Conservation (phyloP, 2,888 invertebrate species). For the Nowickia ferox region DNA sequence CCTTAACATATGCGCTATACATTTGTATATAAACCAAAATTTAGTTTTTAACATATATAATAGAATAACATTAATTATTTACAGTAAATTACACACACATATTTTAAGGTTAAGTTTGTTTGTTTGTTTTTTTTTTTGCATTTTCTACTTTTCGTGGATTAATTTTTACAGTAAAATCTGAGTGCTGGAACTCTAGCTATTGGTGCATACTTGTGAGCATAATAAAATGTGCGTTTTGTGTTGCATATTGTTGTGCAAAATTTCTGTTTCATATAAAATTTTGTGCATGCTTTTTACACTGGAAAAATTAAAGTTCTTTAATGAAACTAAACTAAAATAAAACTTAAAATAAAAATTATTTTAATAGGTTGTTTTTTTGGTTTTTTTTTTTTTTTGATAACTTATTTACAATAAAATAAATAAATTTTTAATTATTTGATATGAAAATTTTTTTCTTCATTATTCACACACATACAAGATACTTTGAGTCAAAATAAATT, state of each 20-base stretch:
- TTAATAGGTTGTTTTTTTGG: neutral
- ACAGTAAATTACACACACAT: conserved; percentile 47
- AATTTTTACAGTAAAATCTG: conserved; percentile 40
- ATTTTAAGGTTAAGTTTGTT: conserved; percentile 42
- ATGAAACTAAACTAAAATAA: conserved; percentile 21
- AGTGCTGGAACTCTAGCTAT: conserved; percentile 3
- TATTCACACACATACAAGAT: conserved; percentile 84
- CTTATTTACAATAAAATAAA: conserved; percentile 58
- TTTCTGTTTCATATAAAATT: conserved; percentile 2
- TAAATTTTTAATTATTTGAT: conserved; percentile 70
- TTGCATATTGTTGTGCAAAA: conserved; percentile 61
- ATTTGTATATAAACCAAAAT: conserved; percentile 7
- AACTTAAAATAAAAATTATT: conserved; percentile 19
- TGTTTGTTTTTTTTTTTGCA: conserved; percentile 11
- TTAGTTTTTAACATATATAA: conserved; percentile 37
- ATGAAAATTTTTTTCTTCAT: conserved; percentile 74
- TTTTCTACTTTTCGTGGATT: neutral
- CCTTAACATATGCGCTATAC: neutral
- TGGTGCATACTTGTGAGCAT: conserved; percentile 60
- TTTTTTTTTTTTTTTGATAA: conserved; percentile 21
- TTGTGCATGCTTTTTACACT: conserved; percentile 64
- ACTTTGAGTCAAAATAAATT: conserved; percentile 82
- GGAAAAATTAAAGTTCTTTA: conserved; percentile 45
- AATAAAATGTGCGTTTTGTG: conserved; percentile 51
- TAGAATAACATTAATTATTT: conserved; percentile 72